A percentile compares a stretch with the other conserved stretches of the same genome.
phyloP scores from a whole-genome alignment of 2,888 invertebrate species.

The Anticlea derivata region DNA sequence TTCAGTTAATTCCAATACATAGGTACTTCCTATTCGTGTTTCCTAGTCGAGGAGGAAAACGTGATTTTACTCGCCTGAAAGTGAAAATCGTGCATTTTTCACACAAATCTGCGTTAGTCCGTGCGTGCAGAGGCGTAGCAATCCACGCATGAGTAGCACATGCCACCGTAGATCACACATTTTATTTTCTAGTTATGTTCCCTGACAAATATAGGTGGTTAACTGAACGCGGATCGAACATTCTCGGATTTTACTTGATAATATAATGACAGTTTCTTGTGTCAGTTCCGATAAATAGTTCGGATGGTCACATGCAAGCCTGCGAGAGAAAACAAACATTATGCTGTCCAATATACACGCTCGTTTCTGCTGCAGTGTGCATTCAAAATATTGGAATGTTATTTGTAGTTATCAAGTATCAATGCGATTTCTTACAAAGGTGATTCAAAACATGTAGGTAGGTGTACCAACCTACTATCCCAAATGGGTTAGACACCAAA shows the following conservation, averaged over 20 bases:
- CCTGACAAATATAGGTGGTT: conserved; percentile 48
- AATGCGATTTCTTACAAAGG: no score
- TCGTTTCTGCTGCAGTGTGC: conserved; percentile 7
- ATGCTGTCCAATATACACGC: conserved; percentile 49
- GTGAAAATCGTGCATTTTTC: conserved; percentile 68
- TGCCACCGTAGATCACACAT: conserved; percentile 42
- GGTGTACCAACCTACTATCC: no score
- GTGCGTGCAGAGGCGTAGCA: conserved; percentile 44
- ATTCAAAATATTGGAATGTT: conserved; percentile 3
- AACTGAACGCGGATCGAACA: conserved; percentile 56
- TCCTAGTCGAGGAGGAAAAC: conserved; percentile 33
- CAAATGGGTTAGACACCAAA: no score
- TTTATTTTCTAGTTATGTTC: conserved; percentile 53
- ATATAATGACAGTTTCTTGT: conserved; percentile 75
- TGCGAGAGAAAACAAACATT: conserved; percentile 61
- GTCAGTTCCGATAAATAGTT: conserved; percentile 77
- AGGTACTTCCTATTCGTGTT: conserved; percentile 34
- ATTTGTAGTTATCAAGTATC: no score
- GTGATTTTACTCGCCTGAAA: conserved; percentile 57
- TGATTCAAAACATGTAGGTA: no score
- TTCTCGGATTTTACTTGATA: conserved; percentile 67
- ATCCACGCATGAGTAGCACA: conserved; percentile 54
- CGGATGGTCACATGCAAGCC: conserved; percentile 74
- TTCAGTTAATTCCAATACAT: conserved; percentile 16
- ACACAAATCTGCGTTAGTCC: conserved; percentile 46